Conservation (phyloP, 1,140 invertebrate genomes). For the Mamestra configurata region DNA sequence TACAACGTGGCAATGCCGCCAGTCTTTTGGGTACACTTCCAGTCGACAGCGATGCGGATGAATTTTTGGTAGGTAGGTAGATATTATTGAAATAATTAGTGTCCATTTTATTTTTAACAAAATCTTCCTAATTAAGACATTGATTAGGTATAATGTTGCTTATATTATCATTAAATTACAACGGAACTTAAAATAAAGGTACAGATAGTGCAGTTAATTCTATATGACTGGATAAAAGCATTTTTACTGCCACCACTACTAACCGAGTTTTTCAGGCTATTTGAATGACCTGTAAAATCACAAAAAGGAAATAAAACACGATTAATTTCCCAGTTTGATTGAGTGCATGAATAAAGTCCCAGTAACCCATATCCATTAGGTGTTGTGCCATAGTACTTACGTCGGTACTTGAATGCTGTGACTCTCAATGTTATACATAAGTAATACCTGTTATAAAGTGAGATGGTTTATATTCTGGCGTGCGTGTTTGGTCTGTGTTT, state of each 20-base stretch:
- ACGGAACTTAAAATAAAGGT: no score
- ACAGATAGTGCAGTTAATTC: background rate
- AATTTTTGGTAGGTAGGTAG: no score
- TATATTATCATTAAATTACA: no score
- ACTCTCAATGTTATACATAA: constrained; percentile 42
- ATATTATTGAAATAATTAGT: no score
- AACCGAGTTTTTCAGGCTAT: background rate
- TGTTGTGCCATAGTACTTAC: background rate
- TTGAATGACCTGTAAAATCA: background rate
- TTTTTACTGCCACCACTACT: background rate
- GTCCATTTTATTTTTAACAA: no score
- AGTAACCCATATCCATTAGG: constrained; percentile 40
- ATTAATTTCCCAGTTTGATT: constrained; percentile 5
- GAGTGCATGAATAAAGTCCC: constrained; percentile 17
- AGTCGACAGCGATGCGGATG: no score
- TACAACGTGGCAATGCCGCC: no score
- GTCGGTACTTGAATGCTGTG: constrained; percentile 10
- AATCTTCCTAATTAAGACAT: no score
- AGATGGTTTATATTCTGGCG: constrained; percentile 20
- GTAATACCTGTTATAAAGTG: constrained; percentile 40
- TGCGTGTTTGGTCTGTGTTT: background rate
- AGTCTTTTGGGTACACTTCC: no score
- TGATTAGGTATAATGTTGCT: no score
- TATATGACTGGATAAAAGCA: constrained; percentile 13
- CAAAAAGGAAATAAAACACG: constrained; percentile 8